Evolutionary conservation across 30 jellyfish, hydroid and myxozoan genomes (phyloP), one percentile per base, ranked within the genome.

Genomic region (Euphysa ruthae): DNA sequence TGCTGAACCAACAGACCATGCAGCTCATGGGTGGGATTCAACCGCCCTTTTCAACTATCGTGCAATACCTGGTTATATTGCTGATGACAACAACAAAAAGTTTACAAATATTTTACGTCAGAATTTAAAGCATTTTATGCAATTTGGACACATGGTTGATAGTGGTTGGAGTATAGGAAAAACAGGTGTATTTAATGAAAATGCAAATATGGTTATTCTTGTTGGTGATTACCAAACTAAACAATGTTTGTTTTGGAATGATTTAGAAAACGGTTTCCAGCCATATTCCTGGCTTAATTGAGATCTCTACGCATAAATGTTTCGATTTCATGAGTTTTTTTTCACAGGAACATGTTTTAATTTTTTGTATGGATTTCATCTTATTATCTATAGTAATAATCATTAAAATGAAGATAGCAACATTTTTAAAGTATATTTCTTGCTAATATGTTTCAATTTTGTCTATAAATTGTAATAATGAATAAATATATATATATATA

Each of bases 261-360:
- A 68, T 28, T 55, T 43, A 27, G 25, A 25, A 10, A 73, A 73
- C 24, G 84, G 76, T 3, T 60, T 73, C 18, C 32, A 33, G 1
- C 70, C 82, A 10, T 73, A 73, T 58, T 82, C 82, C 18, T 73
- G 85, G 85, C 60, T 54, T 15, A 57, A 63, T 29, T 73, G 49
- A 33, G 6, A 27, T 52, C 12, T 0, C n/a, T n/a, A n/a, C n/a
- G n/a, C n/a, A n/a, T n/a, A n/a, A n/a, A n/a, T n/a, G n/a, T n/a
- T n/a, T n/a, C n/a, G n/a, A n/a, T n/a, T n/a, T n/a, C n/a, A n/a
- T n/a, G n/a, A n/a, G n/a, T n/a, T n/a, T n/a, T n/a, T n/a, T n/a
- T n/a, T n/a, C n/a, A n/a, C n/a, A n/a, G n/a, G n/a, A n/a, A n/a
- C n/a, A n/a, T n/a, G n/a, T n/a, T n/a, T n/a, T n/a, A n/a, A n/a